Base-by-base conservation (phyloP, 2,113 vertebrate species). In the Tangachromis dhanisi region DNA sequence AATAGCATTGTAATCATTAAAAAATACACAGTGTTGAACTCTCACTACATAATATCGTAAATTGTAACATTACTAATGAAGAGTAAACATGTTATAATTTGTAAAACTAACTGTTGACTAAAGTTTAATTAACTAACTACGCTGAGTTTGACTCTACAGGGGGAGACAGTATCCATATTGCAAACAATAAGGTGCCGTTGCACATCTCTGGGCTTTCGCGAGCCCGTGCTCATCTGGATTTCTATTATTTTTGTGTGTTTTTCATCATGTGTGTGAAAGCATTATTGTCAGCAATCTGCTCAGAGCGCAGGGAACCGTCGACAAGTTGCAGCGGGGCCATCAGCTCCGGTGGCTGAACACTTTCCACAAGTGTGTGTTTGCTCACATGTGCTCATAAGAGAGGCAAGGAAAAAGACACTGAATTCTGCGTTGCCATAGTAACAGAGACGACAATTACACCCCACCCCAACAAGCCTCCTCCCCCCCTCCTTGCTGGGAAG, bases 361-460 rank as follows among this genome's bases (percentile, higher is more conserved):
- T 84, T 86, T 90, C 84, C 86, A 76, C 83, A 86, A 90, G 88
- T 84, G 66, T 88, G 85, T 92, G 91, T 93, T 91, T 91, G 91
- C 82, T 88, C 86, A 94, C 91, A 92, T 93, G 76, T 94, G 90
- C 83, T 92, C 85, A 88, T 87, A 88, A 87, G 90, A 90, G 76
- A 85, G 63, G 35, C 88, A 86, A 80, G 86, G 85, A 86, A 51
- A 66, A 90, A 90, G 88, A 92, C 85, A 92, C 92, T 35, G 31
- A 85, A 92, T 90, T 87, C 92, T 31, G 53, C 47, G 93, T 97
- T 93, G 33, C 95, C 92, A 96, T 96, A 90, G 96, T 95, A 96
- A 97, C 96, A 90, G 73, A 84, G 84, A 89, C 88, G 86, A 90
- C 91, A 87, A 40, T 87, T 51, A 24, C 53, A 80, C 85, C 87